Conservation (phyloP, 2,797 vertebrate genomes). For the Poeciliopsis gracilis region DNA sequence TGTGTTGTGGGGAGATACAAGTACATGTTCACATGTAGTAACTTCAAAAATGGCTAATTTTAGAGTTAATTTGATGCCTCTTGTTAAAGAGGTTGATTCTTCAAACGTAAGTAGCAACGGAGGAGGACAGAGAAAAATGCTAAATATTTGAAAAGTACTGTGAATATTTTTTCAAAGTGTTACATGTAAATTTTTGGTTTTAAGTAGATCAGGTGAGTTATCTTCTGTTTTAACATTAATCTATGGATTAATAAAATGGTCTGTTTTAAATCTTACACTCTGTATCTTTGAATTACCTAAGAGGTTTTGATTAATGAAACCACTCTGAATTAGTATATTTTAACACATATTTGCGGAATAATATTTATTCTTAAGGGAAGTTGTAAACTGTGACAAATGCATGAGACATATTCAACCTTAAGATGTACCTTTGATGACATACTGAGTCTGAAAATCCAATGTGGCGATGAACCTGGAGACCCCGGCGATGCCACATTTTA, state of each 20-base stretch:
- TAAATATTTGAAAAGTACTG: background rate
- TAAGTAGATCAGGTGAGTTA: background rate
- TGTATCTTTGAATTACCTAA: too few relatives aligned
- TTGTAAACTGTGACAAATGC: background rate
- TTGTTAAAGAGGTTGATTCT: background rate
- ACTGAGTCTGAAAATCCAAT: slow-evolving; percentile 23
- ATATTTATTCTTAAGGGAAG: background rate
- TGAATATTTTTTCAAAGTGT: background rate
- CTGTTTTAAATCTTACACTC: background rate
- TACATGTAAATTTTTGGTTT: background rate
- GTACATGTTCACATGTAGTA: background rate
- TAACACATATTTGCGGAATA: background rate
- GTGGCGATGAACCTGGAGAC: slow-evolving; percentile 22
- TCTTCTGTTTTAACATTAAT: background rate
- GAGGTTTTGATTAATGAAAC: background rate
- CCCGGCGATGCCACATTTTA: background rate
- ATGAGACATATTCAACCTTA: slow-evolving; percentile 3
- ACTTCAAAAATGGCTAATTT: background rate
- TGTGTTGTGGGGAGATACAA: background rate
- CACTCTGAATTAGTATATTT: background rate
- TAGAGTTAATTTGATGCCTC: background rate
- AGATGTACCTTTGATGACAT: slow-evolving; percentile 9
- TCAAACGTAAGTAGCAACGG: too few relatives aligned
- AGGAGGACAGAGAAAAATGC: too few relatives aligned
- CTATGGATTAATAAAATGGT: background rate